A percentile compares a stretch with the other conserved stretches of the same genome.
phyloP scores from a whole-genome alignment of 2,113 vertebrate species.

The Nanorana parkeri region DNA sequence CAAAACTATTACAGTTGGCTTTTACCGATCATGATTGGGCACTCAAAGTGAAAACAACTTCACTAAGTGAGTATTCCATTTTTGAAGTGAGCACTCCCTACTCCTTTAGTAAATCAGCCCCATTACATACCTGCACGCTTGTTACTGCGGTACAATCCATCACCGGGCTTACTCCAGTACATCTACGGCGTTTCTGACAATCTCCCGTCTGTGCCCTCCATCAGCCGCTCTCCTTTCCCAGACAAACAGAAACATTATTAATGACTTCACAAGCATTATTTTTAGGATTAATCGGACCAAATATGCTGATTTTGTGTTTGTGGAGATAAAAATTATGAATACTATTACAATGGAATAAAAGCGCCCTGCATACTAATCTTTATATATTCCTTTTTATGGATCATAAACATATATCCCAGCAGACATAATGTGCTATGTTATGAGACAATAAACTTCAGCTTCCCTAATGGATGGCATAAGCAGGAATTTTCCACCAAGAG shows the following conservation, averaged over 20 bases:
- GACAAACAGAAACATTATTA: conserved; percentile 51
- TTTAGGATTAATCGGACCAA: conserved; percentile 49
- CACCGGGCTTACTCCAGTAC: neutral
- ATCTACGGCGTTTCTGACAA: neutral
- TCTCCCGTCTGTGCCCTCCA: conserved; percentile 4
- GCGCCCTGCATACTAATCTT: conserved; percentile 50
- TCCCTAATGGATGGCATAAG: conserved; percentile 29
- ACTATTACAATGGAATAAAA: conserved; percentile 54
- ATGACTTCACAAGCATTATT: conserved; percentile 42
- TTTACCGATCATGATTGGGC: too few relatives aligned
- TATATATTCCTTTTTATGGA: conserved; percentile 57
- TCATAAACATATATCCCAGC: conserved; percentile 56
- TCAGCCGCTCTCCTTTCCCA: conserved; percentile 32
- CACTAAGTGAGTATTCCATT: too few relatives aligned
- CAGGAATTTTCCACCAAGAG: conserved; percentile 52
- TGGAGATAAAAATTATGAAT: conserved; percentile 58
- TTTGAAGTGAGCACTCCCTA: too few relatives aligned
- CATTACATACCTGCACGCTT: neutral
- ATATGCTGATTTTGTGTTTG: conserved; percentile 56
- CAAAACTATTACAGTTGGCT: too few relatives aligned
- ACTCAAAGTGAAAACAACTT: too few relatives aligned
- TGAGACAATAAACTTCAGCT: conserved; percentile 57
- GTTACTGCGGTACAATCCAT: neutral
- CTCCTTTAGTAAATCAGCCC: neutral
- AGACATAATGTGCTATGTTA: conserved; percentile 57